These are phyloP conservation scores for Cryptoblepharus egeriae DNA, from an alignment of 2,797 vertebrate species.

Conservation along the genomic window DNA sequence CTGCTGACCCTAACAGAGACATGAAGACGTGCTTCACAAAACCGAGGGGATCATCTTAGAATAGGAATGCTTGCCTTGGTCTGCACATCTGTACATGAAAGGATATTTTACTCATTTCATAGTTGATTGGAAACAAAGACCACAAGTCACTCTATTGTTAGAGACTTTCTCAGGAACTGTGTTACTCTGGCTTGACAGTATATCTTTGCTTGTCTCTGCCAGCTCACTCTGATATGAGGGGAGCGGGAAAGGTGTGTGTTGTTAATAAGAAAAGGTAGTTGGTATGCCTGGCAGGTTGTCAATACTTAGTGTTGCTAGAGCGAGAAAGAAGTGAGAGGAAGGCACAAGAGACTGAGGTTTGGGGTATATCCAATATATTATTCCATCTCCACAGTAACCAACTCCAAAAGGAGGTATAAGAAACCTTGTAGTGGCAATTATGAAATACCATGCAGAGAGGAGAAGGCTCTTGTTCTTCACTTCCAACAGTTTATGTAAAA, in stretches of 20 bases:
- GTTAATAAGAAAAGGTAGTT: conserved; percentile 25
- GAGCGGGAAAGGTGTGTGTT: not conserved
- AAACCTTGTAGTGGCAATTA: not conserved
- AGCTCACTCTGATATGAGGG: not conserved
- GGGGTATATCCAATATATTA: not conserved
- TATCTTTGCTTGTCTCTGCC: not conserved
- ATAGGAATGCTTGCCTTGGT: not conserved
- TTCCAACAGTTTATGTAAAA: not conserved
- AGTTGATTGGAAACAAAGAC: not conserved
- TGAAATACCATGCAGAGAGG: not conserved
- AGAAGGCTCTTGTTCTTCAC: not conserved
- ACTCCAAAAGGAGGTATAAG: not conserved
- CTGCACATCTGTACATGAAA: not conserved
- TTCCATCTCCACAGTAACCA: not conserved
- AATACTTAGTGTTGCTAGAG: conserved; percentile 1
- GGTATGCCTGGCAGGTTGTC: conserved; percentile 25
- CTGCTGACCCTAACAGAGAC: not conserved
- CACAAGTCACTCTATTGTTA: not conserved
- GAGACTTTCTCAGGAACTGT: not conserved
- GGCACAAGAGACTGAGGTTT: conserved; percentile 3
- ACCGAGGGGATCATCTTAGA: not conserved
- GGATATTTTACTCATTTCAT: not conserved
- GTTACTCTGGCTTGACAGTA: not conserved
- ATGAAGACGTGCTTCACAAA: not conserved
- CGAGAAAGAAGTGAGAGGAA: not conserved